Percentiles rank a stretch among this genome's conserved stretches.
Conservation (phyloP, 2,797 vertebrate species). For the Otolemur crassicaudatus region DNA sequence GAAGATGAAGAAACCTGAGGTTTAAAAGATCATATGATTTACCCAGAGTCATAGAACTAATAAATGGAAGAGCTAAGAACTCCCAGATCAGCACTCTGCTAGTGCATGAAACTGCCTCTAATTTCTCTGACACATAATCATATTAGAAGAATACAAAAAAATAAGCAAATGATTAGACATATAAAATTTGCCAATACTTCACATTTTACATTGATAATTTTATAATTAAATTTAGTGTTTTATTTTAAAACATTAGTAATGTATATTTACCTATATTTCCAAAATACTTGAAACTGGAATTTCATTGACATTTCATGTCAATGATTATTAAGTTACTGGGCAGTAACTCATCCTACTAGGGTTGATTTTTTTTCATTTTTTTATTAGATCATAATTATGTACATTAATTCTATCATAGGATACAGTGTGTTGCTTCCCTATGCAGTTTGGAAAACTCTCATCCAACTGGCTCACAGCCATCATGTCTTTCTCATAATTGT, state of each 20-base stretch:
- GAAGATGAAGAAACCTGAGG: neutral
- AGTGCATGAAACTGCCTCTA: too few relatives aligned
- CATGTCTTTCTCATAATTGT: too few relatives aligned
- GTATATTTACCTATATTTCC: constrained; percentile 65
- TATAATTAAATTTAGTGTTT: constrained; percentile 35
- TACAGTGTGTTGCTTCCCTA: too few relatives aligned
- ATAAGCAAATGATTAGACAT: neutral
- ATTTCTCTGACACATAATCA: neutral
- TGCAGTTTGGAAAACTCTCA: too few relatives aligned
- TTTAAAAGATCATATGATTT: neutral
- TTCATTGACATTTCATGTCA: constrained; percentile 48
- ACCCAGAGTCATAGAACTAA: neutral
- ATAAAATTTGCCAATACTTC: neutral
- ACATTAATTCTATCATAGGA: too few relatives aligned
- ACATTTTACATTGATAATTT: constrained; percentile 26
- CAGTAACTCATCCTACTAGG: constrained; percentile 66
- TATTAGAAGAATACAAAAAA: constrained; percentile 13
- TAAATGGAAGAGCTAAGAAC: neutral
- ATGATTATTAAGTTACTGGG: constrained; percentile 78
- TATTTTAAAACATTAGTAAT: constrained; percentile 29
- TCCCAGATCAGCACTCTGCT: neutral
- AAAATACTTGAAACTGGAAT: constrained; percentile 70
- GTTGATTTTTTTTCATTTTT: too few relatives aligned
- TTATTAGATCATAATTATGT: too few relatives aligned
- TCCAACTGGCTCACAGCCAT: too few relatives aligned